Evolutionary conservation across 2,113 vertebrate genomes (phyloP), one percentile per base, ranked within the genome.

Genomic region (Cololabis saira): DNA sequence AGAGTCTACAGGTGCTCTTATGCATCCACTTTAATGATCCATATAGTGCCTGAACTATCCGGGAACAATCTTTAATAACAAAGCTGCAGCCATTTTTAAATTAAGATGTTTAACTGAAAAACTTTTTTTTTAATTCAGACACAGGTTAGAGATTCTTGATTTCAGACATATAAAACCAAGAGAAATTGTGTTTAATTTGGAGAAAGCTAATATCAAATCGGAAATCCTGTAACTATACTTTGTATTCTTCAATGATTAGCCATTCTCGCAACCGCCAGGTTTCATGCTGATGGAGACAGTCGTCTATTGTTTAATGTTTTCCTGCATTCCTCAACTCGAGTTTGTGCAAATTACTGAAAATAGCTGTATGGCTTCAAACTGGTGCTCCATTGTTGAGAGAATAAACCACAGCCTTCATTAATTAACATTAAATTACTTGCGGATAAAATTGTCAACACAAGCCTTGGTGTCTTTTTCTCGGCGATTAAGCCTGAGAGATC

Each of bases 381-480:
- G 61, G 55, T 14, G 54, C 54, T 72, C 52, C 71, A 70, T 66
- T 40, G 62, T 78, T 85, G 62, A 80, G 40, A 63, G 59, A 74
- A 62, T 40, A 60, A 86, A 87, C 84, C 75, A 24, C 84, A 86
- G 71, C 42, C 58, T 49, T 81, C 74, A 80, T 89, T 92, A 82
- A 88, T 80, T 87, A 77, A 69, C 59, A 82, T 62, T 68, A 84
- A 74, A 78, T 79, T 65, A 86, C 76, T 74, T 42, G 65, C 40
- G 59, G 71, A 84, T 72, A 58, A 71, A 84, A 76, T 77, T 63
- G 54, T 79, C 83, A 84, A 73, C 64, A 69, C 64, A 71, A 37
- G 76, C 55, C 57, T 74, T n/a, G 30, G 50, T 70, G 80, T 62
- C 67, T 22, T 55, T 40, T 66, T 21, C 76, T 70, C 77, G 45